phyloP scores from a whole-genome alignment of 2,797 vertebrate genomes.

The Anas capensis region DNA sequence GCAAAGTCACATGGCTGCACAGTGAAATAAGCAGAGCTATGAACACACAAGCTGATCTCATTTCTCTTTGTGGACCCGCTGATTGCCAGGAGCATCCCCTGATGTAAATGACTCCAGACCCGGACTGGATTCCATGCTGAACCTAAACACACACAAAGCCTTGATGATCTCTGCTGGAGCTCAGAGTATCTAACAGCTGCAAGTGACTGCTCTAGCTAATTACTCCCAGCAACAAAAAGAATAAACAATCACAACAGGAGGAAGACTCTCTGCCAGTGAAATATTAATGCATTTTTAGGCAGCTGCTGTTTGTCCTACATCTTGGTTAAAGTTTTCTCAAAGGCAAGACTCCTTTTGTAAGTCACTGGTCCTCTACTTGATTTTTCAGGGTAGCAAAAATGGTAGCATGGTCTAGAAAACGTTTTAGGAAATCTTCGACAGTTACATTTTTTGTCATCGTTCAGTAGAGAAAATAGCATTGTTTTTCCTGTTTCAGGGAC shows the following conservation, averaged over 20 bases:
- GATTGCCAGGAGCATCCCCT: background rate
- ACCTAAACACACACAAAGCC: conserved; percentile 71
- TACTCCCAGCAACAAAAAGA: conserved; percentile 72
- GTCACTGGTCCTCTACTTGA: background rate
- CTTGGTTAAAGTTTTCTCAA: conserved; percentile 22
- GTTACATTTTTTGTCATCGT: background rate
- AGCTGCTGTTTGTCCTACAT: conserved; percentile 13
- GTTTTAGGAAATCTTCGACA: background rate
- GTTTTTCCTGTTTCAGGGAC: background rate
- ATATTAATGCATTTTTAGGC: conserved; percentile 76
- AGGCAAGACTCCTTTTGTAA: background rate
- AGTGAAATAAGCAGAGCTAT: background rate
- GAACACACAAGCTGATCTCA: conserved; percentile 6
- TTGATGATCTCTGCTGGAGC: conserved; percentile 67
- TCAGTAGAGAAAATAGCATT: background rate
- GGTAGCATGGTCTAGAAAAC: background rate
- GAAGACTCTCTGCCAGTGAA: conserved; percentile 63
- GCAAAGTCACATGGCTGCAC: background rate
- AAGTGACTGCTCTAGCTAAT: conserved; percentile 75
- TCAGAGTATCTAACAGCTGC: conserved; percentile 73
- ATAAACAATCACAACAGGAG: conserved; percentile 76
- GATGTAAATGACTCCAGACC: conserved; percentile 20
- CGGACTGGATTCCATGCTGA: conserved; percentile 56
- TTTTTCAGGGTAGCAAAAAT: background rate
- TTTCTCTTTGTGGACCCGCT: background rate